These are phyloP conservation scores for Pongo abelii DNA, from an alignment of 2,113 vertebrate genomes.

Conservation along the genomic window DNA sequence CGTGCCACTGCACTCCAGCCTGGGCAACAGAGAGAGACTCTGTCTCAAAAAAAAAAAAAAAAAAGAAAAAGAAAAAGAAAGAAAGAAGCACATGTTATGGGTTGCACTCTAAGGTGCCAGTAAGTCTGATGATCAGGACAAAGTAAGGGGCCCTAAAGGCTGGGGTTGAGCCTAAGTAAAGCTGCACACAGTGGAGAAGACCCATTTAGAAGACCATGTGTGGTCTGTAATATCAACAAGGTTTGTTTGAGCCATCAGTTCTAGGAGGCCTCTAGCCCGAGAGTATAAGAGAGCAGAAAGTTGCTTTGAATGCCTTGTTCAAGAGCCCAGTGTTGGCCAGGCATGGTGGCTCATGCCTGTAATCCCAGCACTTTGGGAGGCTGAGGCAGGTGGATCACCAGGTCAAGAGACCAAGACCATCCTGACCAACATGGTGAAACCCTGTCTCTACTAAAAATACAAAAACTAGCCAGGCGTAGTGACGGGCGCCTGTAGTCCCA, in stretches of 20 bases:
- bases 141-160: neutral
- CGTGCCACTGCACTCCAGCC: no score
- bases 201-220: no score
- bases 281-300: neutral
- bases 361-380: no score
- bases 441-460: no score
- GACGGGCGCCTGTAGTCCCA: no score
- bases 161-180: neutral
- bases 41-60: no score
- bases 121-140: neutral
- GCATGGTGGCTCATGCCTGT: fast-evolving
- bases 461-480: no score
- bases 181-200: neutral
- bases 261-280: neutral
- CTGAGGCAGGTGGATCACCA: fast-evolving
- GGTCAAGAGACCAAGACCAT: no score
- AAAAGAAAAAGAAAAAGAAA: no score
- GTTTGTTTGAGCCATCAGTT: neutral
- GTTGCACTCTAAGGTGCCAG: neutral
- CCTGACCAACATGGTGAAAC: no score
- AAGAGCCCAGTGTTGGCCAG: no score
- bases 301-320: neutral
- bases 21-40: no score
- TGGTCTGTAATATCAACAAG: neutral
- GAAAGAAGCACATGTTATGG: neutral